Evolutionary conservation across 2,888 invertebrate species (phyloP).

Genomic region (Acheta domesticus): DNA sequence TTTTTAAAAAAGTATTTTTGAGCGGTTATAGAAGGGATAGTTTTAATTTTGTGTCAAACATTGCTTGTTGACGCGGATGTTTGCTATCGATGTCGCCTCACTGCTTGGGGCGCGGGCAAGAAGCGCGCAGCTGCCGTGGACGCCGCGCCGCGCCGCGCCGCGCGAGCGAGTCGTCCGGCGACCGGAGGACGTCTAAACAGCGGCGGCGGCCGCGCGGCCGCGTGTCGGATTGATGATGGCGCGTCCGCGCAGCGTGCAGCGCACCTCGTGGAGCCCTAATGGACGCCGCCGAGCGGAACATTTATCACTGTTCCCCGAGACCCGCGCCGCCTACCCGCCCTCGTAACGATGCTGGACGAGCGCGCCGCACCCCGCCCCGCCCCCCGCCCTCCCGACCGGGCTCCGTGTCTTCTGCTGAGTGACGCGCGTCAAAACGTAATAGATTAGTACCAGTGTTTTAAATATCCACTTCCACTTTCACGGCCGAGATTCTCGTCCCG

Average conservation of each 20-base stretch:
- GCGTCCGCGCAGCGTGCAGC: not conserved
- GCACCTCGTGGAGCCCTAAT: constrained; percentile 18
- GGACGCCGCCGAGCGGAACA: not conserved
- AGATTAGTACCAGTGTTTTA: constrained; percentile 18
- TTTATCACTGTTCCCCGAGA: not conserved
- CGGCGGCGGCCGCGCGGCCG: not conserved
- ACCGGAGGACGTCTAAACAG: not conserved
- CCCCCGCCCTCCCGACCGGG: not conserved
- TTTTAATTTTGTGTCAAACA: no score
- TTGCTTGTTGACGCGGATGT: no score
- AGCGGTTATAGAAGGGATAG: no score
- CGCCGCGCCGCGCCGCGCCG: not conserved
- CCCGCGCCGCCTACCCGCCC: not conserved
- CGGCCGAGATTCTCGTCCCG: not conserved
- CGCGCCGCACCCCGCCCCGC: no score
- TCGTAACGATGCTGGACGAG: not conserved
- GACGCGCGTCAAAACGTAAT: not conserved
- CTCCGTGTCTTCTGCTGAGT: constrained; percentile 1
- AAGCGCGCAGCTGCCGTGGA: no score
- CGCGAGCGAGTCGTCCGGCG: not conserved
- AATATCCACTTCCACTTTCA: constrained; percentile 7
- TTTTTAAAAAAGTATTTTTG: no score
- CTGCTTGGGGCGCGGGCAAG: no score
- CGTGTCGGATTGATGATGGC: constrained; percentile 18
- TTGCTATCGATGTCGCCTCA: no score